These are phyloP conservation scores for Chrysocyon brachyurus DNA, from an alignment of 2,797 vertebrate genomes.

Conservation along the genomic window DNA sequence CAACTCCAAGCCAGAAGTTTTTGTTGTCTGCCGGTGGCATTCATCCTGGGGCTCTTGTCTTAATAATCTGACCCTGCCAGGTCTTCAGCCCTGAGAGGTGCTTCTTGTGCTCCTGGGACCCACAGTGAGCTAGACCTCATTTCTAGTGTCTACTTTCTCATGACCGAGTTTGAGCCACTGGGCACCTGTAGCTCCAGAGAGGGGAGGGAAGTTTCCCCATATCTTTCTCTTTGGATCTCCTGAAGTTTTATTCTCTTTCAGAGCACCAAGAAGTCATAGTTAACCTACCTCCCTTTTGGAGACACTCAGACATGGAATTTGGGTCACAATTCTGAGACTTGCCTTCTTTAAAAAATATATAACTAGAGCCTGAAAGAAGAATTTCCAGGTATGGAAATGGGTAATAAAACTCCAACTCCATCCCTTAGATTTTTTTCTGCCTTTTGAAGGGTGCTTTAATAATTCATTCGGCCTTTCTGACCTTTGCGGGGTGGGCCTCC, in stretches of 20 bases:
- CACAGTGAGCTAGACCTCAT: not conserved
- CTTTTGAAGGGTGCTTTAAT: not conserved
- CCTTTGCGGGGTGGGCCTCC: not conserved
- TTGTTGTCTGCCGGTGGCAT: not conserved
- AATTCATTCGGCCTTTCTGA: not conserved
- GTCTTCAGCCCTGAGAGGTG: not conserved
- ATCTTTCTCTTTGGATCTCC: not conserved
- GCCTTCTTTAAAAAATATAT: not conserved
- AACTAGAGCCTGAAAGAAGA: not conserved
- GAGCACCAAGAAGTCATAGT: not conserved
- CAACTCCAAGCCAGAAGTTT: fast-evolving
- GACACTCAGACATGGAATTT: not conserved
- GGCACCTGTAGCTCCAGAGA: not conserved
- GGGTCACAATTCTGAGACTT: not conserved
- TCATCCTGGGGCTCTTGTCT: not conserved
- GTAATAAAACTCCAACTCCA: not conserved
- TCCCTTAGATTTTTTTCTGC: not conserved
- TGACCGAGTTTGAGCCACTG: not conserved
- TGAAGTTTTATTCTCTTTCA: not conserved
- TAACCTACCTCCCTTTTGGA: not conserved
- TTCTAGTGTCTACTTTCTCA: not conserved
- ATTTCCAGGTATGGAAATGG: not conserved
- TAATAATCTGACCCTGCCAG: too few species aligned
- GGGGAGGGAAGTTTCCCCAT: not conserved
- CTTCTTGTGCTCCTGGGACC: not conserved